phyloP scores from a whole-genome alignment of 2,888 invertebrate species.

The Bellardia bayeri region DNA sequence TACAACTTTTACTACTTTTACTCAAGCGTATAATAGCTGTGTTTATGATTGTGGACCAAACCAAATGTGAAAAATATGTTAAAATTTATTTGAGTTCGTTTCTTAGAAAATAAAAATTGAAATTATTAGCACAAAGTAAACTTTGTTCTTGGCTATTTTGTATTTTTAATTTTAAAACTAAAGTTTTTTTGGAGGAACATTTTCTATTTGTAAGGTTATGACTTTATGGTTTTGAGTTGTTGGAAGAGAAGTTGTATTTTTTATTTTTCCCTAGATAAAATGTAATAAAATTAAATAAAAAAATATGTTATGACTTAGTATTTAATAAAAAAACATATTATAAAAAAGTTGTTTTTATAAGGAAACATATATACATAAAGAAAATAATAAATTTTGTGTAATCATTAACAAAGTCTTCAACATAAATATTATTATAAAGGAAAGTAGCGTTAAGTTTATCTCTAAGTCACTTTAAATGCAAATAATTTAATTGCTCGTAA shows the following conservation, averaged over 20 bases:
- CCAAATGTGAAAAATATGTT: conserved; percentile 54
- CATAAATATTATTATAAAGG: too few species aligned
- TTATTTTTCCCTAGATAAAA: conserved; percentile 5
- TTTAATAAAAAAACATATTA: background rate
- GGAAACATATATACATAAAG: background rate
- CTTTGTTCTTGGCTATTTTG: conserved; percentile 11
- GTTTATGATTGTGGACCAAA: conserved; percentile 55
- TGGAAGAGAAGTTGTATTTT: background rate
- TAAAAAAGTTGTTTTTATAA: background rate
- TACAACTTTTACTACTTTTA: conserved; percentile 61
- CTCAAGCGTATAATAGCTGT: conserved; percentile 60
- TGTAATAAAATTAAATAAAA: background rate
- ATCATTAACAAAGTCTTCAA: too few species aligned
- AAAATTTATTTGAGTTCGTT: conserved; percentile 54
- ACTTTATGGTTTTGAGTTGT: background rate
- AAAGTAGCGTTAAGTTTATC: too few species aligned
- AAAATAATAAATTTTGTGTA: background rate
- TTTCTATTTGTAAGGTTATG: conserved; percentile 17
- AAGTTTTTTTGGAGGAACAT: conserved; percentile 3
- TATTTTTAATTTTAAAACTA: conserved; percentile 23
- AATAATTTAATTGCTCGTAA: too few species aligned
- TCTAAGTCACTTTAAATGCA: too few species aligned
- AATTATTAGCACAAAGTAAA: conserved; percentile 31
- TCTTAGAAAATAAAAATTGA: conserved; percentile 36
- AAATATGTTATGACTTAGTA: background rate